Evolutionary conservation across 2,797 vertebrate species (phyloP).

Genomic region (Sparus aurata): DNA sequence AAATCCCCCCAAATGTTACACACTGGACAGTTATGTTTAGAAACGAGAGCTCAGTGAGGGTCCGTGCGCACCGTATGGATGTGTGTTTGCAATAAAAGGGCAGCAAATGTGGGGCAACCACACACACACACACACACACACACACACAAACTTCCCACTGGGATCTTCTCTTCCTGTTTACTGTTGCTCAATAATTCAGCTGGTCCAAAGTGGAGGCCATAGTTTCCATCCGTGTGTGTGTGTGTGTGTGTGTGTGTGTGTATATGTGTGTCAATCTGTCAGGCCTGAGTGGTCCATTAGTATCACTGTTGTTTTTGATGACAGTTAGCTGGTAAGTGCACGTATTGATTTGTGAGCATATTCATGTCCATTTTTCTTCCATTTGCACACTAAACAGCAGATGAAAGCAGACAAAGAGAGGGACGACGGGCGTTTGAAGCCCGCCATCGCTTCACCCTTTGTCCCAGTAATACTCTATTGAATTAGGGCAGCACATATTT

Average conservation of each 20-base stretch:
- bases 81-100: slow-evolving; percentile 21
- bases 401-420: slow-evolving; percentile 39
- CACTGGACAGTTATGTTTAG: not conserved
- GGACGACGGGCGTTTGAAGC: slow-evolving; percentile 37
- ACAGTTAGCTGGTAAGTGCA: slow-evolving; percentile 79
- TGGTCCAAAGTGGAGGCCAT: slow-evolving; percentile 64
- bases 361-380: slow-evolving; percentile 62
- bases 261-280: slow-evolving; percentile 38
- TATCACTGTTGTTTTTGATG: slow-evolving; percentile 67
- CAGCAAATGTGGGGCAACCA: slow-evolving; percentile 48
- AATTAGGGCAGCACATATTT: slow-evolving; percentile 77
- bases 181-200: slow-evolving; percentile 78
- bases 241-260: slow-evolving; percentile 35
- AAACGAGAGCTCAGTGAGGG: not conserved
- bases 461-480: slow-evolving; percentile 53
- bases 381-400: slow-evolving; percentile 56
- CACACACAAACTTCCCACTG: slow-evolving; percentile 42
- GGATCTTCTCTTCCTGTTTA: slow-evolving; percentile 79
- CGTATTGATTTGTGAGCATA: slow-evolving; percentile 76
- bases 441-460: slow-evolving; percentile 7
- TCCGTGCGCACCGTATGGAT: not conserved
- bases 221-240: slow-evolving; percentile 56
- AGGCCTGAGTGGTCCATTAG: slow-evolving; percentile 78
- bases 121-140: slow-evolving; percentile 19
- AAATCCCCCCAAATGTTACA: no score